Evolutionary conservation across 2,797 vertebrate species (phyloP), one percentile per base, ranked within the genome.

Genomic region (Sitta carolinensis): DNA sequence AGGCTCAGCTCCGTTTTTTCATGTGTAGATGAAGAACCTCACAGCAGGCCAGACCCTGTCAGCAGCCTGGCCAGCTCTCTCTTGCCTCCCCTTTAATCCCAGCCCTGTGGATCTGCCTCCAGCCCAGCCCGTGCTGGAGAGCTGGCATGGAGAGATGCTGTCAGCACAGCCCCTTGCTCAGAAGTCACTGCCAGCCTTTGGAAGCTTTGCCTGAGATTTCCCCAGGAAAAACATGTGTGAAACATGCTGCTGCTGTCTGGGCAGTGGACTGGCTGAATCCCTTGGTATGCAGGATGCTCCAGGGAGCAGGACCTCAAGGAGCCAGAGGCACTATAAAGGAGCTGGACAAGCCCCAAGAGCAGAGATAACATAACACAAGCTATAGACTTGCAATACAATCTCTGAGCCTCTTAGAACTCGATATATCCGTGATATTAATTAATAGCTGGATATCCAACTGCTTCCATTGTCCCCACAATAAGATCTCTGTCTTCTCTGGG

Each of bases 151-250:
- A 81, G 76, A 68, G 84, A 55, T 67, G 75, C 90, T 90, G 92
- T 52, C 54, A 89, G 81, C 87, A 85, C 27, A 2, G 64, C 36
- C n/a, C 40, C 64, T 78, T 18, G 6, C 73, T 96, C 79, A 94
- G 83, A 78, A 94, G 76, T 66, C 7, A 1, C 80, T 91, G 93
- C 87, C 94, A 95, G 82, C 47, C 61, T 42, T 78, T 63, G 81
- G 76, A 70, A 91, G 84, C 79, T 78, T 52, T 30, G 66, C 59
- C 59, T 38, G 48, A 79, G 77, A 72, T 45, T 57, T 87, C 84
- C 82, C 34, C 73, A 48, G 55, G 58, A 92, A 89, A 92, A 86
- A 70, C 92, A 89, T 34, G 48, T 84, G 93, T 19, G 47, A 40
- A 93, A 80, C 81, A 82, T 0, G 21, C 77, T 78, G 84, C 74